phyloP scores from a whole-genome alignment of 2,888 invertebrate species.

The Coleophora deauratella region DNA sequence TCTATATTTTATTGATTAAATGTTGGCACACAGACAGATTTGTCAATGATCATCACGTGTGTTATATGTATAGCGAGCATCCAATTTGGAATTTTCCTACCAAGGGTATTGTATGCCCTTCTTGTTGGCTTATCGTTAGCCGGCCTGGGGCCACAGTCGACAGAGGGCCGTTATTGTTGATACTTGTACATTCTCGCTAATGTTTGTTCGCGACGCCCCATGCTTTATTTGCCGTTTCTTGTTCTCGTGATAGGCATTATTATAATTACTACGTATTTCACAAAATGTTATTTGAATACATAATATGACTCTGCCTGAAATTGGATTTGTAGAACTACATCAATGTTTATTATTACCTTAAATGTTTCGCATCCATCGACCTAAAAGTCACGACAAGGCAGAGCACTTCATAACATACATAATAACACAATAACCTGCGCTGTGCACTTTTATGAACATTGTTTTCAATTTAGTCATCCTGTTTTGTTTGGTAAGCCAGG shows the following conservation, averaged over 20 bases:
- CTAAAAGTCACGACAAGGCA: too few relatives aligned
- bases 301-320: neutral
- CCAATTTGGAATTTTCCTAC: conserved; percentile 3
- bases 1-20: too few relatives aligned
- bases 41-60: too few relatives aligned
- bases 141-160: neutral
- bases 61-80: neutral
- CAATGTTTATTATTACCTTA: too few relatives aligned
- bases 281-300: neutral
- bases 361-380: too few relatives aligned
- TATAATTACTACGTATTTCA: neutral
- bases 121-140: conserved; percentile 7
- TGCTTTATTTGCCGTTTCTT: neutral
- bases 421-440: too few relatives aligned
- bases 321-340: too few relatives aligned
- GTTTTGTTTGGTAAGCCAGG: conserved; percentile 6
- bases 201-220: neutral
- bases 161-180: neutral
- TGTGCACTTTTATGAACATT: neutral
- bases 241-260: too few relatives aligned
- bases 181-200: neutral
- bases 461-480: neutral
- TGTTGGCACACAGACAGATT: too few relatives aligned
- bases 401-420: too few relatives aligned
- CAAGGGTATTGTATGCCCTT: neutral